Conservation (phyloP, 2,113 vertebrate genomes). For the Arizona elegans region DNA sequence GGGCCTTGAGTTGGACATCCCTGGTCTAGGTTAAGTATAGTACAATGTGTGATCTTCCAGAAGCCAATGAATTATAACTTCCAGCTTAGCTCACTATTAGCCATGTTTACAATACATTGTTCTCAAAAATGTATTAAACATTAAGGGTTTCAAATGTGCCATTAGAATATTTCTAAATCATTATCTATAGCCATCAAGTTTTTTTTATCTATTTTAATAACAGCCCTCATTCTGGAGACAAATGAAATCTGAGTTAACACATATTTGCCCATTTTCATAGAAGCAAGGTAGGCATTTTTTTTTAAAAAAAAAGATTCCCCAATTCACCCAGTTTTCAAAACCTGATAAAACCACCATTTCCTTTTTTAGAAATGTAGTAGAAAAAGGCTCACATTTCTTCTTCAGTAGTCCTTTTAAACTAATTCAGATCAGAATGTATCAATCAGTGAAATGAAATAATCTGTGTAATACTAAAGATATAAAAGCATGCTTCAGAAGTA, state of each 20-base stretch:
- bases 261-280: constrained; percentile 4
- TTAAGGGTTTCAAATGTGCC: neutral
- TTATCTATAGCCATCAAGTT: neutral
- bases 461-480: neutral
- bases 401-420: constrained; percentile 51
- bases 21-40: neutral
- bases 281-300: neutral
- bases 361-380: constrained; percentile 21
- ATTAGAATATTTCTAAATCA: neutral
- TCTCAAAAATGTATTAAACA: neutral
- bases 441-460: constrained; percentile 51
- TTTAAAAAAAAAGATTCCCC: neutral
- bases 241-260: constrained; percentile 23
- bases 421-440: constrained; percentile 47
- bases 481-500: neutral
- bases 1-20: no score
- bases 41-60: neutral
- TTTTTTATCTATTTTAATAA: neutral
- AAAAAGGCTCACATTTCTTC: constrained; percentile 40
- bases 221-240: neutral
- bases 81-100: neutral
- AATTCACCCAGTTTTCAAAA: neutral
- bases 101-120: neutral
- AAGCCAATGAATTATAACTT: neutral
- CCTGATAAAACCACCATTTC: constrained; percentile 5